These are phyloP conservation scores for Lamproptera curius DNA, from an alignment of 2,888 invertebrate species.

Conservation along the genomic window DNA sequence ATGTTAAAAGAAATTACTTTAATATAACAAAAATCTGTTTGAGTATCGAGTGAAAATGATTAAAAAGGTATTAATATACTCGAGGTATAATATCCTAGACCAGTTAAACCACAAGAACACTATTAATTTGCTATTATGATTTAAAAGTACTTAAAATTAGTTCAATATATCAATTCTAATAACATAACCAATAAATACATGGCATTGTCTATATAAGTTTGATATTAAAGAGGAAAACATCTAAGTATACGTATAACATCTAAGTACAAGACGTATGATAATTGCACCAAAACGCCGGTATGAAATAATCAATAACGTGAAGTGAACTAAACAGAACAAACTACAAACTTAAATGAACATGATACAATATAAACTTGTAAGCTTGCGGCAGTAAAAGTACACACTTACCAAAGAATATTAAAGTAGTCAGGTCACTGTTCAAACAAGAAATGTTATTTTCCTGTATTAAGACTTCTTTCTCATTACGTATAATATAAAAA, in stretches of 20 bases:
- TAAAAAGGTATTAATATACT: too few relatives aligned
- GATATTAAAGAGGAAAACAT: too few relatives aligned
- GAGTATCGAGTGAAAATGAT: too few relatives aligned
- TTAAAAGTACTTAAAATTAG: too few relatives aligned
- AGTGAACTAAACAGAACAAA: slow-evolving; percentile 30
- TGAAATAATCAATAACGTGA: slow-evolving; percentile 44
- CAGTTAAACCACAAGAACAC: neutral
- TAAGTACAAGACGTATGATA: neutral
- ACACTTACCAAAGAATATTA: slow-evolving; percentile 10
- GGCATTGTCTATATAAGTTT: neutral
- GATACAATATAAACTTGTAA: slow-evolving; percentile 13
- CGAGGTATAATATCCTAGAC: too few relatives aligned
- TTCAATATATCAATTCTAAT: neutral
- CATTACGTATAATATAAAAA: slow-evolving; percentile 30
- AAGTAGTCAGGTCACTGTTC: slow-evolving; percentile 14
- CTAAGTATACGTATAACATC: too few relatives aligned
- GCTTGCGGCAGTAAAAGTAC: neutral
- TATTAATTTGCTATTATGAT: too few relatives aligned
- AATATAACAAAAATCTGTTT: too few relatives aligned
- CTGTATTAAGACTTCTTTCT: slow-evolving; percentile 11
- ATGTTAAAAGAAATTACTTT: too few relatives aligned
- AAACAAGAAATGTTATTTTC: slow-evolving; percentile 12
- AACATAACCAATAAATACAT: slow-evolving; percentile 10
- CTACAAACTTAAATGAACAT: neutral
- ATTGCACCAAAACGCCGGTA: slow-evolving; percentile 11